A percentile compares a stretch with the other conserved stretches of the same genome.
phyloP scores from a whole-genome alignment of 2,797 vertebrate species.

The Clarias fuscus region DNA sequence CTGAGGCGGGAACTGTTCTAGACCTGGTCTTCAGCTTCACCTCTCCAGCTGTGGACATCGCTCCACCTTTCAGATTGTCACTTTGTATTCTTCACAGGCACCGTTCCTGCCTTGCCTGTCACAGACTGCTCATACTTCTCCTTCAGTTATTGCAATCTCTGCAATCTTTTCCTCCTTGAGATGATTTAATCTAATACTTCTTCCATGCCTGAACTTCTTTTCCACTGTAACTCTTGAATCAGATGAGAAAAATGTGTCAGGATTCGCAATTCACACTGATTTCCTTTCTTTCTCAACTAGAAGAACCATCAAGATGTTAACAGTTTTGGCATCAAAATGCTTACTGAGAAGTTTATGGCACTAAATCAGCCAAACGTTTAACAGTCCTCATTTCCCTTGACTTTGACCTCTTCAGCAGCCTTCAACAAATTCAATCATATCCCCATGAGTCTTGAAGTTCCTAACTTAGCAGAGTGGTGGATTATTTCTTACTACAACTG shows the following conservation, averaged over 20 bases:
- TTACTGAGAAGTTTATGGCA: neutral
- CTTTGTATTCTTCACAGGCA: neutral
- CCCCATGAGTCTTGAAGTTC: neutral
- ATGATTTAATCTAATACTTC: neutral
- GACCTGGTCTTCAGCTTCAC: neutral
- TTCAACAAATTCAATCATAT: neutral
- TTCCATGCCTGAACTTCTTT: neutral
- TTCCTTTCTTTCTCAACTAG: neutral
- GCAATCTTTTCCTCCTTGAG: neutral
- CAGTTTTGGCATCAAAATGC: neutral
- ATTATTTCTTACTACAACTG: neutral
- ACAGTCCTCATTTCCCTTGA: neutral
- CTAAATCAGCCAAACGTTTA: neutral
- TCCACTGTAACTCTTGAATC: neutral
- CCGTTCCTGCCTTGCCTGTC: neutral
- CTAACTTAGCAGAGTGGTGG: neutral
- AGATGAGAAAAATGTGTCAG: neutral
- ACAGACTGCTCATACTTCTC: neutral
- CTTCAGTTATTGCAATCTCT: neutral
- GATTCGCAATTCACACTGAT: neutral
- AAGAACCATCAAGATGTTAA: neutral
- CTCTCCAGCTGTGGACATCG: no score
- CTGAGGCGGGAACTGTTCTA: neutral
- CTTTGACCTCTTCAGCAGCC: neutral
- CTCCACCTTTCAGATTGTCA: neutral